Evolutionary conservation across 2,888 invertebrate genomes (phyloP), one percentile per base, ranked within the genome.

Genomic region (Zonitis immaculata): DNA sequence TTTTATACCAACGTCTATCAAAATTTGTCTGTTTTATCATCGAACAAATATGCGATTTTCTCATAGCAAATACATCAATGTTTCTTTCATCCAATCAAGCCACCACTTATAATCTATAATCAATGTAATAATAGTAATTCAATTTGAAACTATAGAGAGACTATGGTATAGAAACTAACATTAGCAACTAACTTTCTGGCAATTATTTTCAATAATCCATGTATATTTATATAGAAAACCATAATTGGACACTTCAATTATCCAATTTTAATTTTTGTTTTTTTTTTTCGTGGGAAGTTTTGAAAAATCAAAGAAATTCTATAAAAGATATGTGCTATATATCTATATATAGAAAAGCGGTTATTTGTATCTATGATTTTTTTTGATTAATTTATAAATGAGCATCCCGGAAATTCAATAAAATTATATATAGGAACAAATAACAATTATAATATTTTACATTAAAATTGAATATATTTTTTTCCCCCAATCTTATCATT

Each of bases 281-380:
- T n/a, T n/a, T n/a, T n/a, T n/a, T n/a, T n/a, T n/a, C n/a, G n/a
- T n/a, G n/a, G n/a, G n/a, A n/a, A n/a, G n/a, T n/a, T n/a, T n/a
- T n/a, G n/a, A n/a, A n/a, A n/a, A n/a, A n/a, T n/a, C n/a, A n/a
- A n/a, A 5, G 22, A 22, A 22, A 22, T 22, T 22, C 22, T 3
- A 22, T 59, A 57, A 48, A 55, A 54, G 55, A 59, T 59, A 59
- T 57, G 59, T 57, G 28, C 59, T 59, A n/a, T n/a, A n/a, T n/a
- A n/a, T n/a, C n/a, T n/a, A n/a, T n/a, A n/a, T n/a, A n/a, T n/a
- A 59, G 53, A 57, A 57, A 59, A 57, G 57, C 57, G 48, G 49
- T 49, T 49, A 11, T 11, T 16, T n/a, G n/a, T n/a, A n/a, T n/a
- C n/a, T n/a, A 14, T 14, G 3, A 30, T 35, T 26, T 26, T 6